Conservation (phyloP, 2,888 invertebrate species). For the Drosophila eohydei region DNA sequence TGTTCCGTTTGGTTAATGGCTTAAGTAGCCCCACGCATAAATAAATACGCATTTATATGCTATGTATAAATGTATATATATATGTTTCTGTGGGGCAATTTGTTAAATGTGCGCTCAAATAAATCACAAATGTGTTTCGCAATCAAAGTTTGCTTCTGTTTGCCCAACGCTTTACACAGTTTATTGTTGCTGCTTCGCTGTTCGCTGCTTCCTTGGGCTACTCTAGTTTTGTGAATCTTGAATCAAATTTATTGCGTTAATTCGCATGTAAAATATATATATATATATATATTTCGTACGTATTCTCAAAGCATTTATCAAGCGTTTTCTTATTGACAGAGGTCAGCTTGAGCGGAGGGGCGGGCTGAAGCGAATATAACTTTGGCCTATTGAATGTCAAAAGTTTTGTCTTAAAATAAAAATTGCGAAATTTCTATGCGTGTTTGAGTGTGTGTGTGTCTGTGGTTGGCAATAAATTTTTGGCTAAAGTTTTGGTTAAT, state of each 20-base stretch:
- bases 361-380: slow-evolving; percentile 38
- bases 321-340: slow-evolving; percentile 79
- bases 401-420: slow-evolving; percentile 67
- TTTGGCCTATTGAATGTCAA: slow-evolving; percentile 43
- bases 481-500: slow-evolving; percentile 52
- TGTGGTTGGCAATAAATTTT: slow-evolving; percentile 66
- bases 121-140: slow-evolving; percentile 79
- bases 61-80: slow-evolving; percentile 18
- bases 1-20: slow-evolving; percentile 51
- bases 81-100: slow-evolving; percentile 57
- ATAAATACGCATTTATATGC: slow-evolving; percentile 55
- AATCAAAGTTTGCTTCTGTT: slow-evolving; percentile 70
- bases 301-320: slow-evolving; percentile 77
- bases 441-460: slow-evolving; percentile 46
- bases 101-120: slow-evolving; percentile 79
- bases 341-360: slow-evolving; percentile 30
- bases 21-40: slow-evolving; percentile 70
- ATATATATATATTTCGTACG: slow-evolving; percentile 28
- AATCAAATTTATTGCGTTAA: slow-evolving; percentile 78
- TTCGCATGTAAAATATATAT: slow-evolving; percentile 78
- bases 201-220: background rate
- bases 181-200: slow-evolving; percentile 20
- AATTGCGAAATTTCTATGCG: slow-evolving; percentile 50
- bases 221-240: slow-evolving; percentile 33
- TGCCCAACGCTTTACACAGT: slow-evolving; percentile 50